Conservation (phyloP, 2,113 vertebrate genomes). For the Aplodontia rufa region DNA sequence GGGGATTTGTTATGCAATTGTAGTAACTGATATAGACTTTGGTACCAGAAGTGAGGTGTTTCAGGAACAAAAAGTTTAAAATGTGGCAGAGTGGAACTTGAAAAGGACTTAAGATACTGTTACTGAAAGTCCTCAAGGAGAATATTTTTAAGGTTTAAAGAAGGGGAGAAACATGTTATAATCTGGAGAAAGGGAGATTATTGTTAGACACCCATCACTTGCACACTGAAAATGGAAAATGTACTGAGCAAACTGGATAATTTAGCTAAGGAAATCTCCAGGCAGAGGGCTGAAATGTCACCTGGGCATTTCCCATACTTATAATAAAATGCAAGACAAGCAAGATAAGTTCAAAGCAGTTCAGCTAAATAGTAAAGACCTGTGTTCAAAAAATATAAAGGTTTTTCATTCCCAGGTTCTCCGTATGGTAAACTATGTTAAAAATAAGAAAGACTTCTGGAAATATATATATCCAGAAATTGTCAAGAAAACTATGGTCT, state of each 20-base stretch:
- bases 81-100: background rate
- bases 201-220: background rate
- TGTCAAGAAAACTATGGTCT: background rate
- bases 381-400: conserved; percentile 10
- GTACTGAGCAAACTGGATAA: background rate
- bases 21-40: background rate
- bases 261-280: background rate
- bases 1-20: background rate
- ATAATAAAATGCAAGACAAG: background rate
- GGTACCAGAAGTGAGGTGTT: background rate
- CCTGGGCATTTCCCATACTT: background rate
- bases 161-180: background rate
- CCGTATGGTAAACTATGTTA: background rate
- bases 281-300: background rate
- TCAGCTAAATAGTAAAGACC: background rate
- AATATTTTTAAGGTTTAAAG: background rate
- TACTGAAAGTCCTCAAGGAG: background rate
- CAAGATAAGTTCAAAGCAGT: background rate
- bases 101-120: background rate
- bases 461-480: background rate
- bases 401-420: background rate
- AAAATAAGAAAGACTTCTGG: background rate
- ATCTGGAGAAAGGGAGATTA: background rate
- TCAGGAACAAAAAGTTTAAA: background rate
- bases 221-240: background rate